Percentiles rank a stretch among this genome's conserved stretches.
Conservation (phyloP, 1,140 invertebrate genomes). For the Nylanderia fulva region DNA sequence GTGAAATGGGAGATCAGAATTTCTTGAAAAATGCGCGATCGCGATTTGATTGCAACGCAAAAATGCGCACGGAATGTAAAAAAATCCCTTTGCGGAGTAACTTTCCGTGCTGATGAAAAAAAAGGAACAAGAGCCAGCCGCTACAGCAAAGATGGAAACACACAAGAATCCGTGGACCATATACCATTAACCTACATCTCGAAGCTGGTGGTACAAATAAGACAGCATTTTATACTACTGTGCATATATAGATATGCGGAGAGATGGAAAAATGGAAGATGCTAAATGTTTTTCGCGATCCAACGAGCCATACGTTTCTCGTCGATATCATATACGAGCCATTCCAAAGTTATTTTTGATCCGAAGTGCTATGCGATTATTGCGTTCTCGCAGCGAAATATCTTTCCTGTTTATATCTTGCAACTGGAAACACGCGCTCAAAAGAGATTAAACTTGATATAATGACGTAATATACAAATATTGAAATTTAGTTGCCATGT, state of each 20-base stretch:
- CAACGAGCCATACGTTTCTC: conserved; percentile 1
- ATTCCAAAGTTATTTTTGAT: conserved; percentile 3
- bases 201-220: neutral
- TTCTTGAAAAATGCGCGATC: neutral
- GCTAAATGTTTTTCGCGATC: conserved; percentile 23
- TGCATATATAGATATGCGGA: neutral
- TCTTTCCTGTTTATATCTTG: no score
- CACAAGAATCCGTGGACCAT: neutral
- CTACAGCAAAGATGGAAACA: neutral
- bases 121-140: neutral
- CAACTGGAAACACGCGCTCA: neutral
- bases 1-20: no score
- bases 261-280: neutral
- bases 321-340: neutral
- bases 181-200: conserved; percentile 49
- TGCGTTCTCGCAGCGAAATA: neutral
- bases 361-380: neutral
- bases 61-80: neutral
- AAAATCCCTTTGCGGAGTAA: neutral
- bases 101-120: neutral
- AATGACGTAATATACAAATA: neutral
- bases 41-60: neutral
- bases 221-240: neutral
- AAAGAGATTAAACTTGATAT: neutral
- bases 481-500: no score